These are phyloP conservation scores for Spicauda simplicius DNA, from an alignment of 2,888 invertebrate genomes.

Conservation along the genomic window DNA sequence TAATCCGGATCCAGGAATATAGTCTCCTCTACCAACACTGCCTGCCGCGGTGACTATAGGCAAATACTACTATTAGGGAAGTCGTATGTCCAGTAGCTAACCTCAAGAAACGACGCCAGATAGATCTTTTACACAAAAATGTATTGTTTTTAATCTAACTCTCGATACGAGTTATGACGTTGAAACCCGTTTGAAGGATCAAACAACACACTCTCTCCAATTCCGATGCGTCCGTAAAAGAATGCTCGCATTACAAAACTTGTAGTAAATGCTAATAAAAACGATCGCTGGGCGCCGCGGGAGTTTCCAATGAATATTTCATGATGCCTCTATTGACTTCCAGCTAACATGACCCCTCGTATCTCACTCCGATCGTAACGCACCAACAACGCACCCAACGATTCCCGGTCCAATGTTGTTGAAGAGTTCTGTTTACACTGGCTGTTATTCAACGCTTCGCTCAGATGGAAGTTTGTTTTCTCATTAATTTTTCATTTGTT, in stretches of 20 bases:
- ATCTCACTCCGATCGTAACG: slow-evolving; percentile 15
- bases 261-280: slow-evolving; percentile 44
- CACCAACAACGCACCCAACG: slow-evolving; percentile 18
- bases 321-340: slow-evolving; percentile 42
- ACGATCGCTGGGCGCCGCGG: slow-evolving; percentile 38
- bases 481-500: slow-evolving; percentile 37
- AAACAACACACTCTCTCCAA: neutral
- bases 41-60: no score
- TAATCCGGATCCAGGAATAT: no score
- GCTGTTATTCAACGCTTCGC: slow-evolving; percentile 36
- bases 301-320: slow-evolving; percentile 45
- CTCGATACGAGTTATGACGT: no score
- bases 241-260: slow-evolving; percentile 39
- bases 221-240: slow-evolving; percentile 17
- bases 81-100: no score
- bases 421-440: slow-evolving; percentile 33
- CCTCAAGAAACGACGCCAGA: no score
- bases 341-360: slow-evolving; percentile 38
- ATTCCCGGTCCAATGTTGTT: slow-evolving; percentile 18
- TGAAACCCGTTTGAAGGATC: no score
- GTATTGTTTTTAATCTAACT: no score
- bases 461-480: slow-evolving; percentile 36
- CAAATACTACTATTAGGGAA: no score
- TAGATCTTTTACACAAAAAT: no score
- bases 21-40: no score